Percentiles rank a stretch among this genome's conserved stretches.
Evolutionary conservation across 2,797 vertebrate species (phyloP).

Genomic region (Podarcis lilfordi): DNA sequence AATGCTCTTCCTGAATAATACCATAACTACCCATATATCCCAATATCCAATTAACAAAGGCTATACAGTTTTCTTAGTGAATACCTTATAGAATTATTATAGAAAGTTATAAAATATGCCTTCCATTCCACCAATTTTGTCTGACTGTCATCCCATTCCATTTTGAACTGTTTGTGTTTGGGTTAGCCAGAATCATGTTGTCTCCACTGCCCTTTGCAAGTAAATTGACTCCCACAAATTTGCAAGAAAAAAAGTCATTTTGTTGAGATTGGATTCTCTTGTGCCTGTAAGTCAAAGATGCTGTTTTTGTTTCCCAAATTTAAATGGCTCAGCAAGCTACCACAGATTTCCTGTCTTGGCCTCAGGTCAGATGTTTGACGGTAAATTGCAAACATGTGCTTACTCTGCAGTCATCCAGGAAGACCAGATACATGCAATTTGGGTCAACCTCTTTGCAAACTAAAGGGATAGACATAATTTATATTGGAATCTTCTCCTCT

Average conservation of each 20-base stretch:
- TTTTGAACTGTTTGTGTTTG: conserved; percentile 30
- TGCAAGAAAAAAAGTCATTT: not conserved
- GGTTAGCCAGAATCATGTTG: not conserved
- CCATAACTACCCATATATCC: not conserved
- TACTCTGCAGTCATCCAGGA: not conserved
- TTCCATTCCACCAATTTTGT: not conserved
- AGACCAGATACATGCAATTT: not conserved
- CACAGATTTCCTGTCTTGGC: conserved; percentile 20
- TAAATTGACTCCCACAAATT: conserved; percentile 28
- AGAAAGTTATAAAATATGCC: not conserved
- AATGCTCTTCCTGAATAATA: no score
- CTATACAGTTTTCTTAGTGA: not conserved
- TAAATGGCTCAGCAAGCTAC: not conserved
- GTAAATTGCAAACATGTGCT: accelerated
- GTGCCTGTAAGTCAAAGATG: conserved; percentile 30
- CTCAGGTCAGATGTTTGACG: not conserved
- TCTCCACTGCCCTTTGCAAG: conserved; percentile 26
- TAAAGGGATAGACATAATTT: not conserved
- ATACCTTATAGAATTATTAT: not conserved
- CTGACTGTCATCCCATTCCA: not conserved
- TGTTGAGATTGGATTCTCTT: conserved; percentile 25
- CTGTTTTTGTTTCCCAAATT: conserved; percentile 22
- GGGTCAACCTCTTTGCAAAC: not conserved
- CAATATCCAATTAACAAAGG: not conserved
- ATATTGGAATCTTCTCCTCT: not conserved